Evolutionary conservation across 2,888 invertebrate genomes (phyloP), one percentile per base, ranked within the genome.

Genomic region (Listrodromus nycthemerus): DNA sequence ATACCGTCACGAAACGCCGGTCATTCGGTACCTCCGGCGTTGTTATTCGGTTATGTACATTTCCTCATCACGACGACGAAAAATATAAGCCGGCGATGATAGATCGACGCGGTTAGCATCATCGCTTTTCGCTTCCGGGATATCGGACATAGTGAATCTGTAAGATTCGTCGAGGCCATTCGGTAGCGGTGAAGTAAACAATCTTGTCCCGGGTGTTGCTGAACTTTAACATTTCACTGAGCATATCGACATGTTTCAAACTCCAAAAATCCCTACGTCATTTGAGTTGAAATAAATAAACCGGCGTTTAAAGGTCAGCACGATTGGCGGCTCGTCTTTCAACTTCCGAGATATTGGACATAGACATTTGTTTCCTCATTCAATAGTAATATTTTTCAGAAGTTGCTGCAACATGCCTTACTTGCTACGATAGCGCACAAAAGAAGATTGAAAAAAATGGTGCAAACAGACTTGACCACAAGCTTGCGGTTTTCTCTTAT

Each of bases 101-200:
- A 67, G 69, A 70, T 58, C 41, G 19, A 1, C 19, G 55, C 58
- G 55, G 21, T 33, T 69, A 50, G 33, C 27, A 73, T 27, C 67
- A 24, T 66, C 21, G 24, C 79, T 79, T 41, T n/a, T 79, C n/a
- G 19, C 66, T 75, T 83, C 65, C 83, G 55, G 58, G n/a, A 75
- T 79, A 58, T 50, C 63, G 19, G 48, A 63, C 50, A 33, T 19
- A 74, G n/a, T n/a, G n/a, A n/a, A n/a, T n/a, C n/a, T n/a, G n/a
- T n/a, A 52, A 10, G 50, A 69, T 74, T 61, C 45, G 16, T 30
- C 19, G 66, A 69, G 27, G 61, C 78, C 52, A 61, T 71, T 73
- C 67, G 58, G 21, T 24, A 7, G 48, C 8, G 41, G 58, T 45
- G 50, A 16, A 45, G 41, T 74, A 10, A 48, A 48, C 63, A 63